Evolutionary conservation across 2,113 vertebrate species (phyloP).

Genomic region (Motacilla alba): DNA sequence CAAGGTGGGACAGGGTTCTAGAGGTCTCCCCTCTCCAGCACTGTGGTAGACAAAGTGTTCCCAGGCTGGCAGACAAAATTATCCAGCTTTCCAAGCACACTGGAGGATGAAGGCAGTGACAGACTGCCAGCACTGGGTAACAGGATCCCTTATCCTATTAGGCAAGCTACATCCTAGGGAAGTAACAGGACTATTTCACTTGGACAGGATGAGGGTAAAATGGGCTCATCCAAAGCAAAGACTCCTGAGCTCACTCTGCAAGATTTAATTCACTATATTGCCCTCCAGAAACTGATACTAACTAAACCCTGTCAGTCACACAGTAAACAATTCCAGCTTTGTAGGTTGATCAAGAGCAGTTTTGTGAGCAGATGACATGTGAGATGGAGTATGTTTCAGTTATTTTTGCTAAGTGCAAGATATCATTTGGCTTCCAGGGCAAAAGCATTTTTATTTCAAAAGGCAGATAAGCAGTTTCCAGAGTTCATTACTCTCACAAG

Average conservation of each 20-base stretch:
- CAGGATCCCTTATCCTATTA: not conserved
- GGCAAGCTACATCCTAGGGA: not conserved
- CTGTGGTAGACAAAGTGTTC: not conserved
- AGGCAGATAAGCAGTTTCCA: not conserved
- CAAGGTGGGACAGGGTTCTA: fast-evolving
- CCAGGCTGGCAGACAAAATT: not conserved
- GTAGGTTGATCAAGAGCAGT: not conserved
- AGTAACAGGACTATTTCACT: not conserved
- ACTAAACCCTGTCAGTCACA: not conserved
- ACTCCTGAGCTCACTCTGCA: not conserved
- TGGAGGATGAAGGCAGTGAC: not conserved
- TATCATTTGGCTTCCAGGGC: not conserved
- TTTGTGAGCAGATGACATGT: not conserved
- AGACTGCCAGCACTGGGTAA: not conserved
- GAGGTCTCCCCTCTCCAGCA: not conserved
- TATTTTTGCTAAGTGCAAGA: not conserved
- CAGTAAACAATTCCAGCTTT: not conserved
- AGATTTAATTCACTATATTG: not conserved
- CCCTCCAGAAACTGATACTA: not conserved
- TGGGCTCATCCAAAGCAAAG: not conserved
- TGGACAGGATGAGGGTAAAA: not conserved
- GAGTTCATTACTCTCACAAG: not conserved
- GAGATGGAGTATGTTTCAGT: not conserved
- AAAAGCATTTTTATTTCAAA: slow-evolving; percentile 8
- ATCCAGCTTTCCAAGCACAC: not conserved